Percentiles rank a stretch among this genome's conserved stretches.
phyloP scores from a whole-genome alignment of 2,888 invertebrate genomes.

The Tricholauxania praeusta region DNA sequence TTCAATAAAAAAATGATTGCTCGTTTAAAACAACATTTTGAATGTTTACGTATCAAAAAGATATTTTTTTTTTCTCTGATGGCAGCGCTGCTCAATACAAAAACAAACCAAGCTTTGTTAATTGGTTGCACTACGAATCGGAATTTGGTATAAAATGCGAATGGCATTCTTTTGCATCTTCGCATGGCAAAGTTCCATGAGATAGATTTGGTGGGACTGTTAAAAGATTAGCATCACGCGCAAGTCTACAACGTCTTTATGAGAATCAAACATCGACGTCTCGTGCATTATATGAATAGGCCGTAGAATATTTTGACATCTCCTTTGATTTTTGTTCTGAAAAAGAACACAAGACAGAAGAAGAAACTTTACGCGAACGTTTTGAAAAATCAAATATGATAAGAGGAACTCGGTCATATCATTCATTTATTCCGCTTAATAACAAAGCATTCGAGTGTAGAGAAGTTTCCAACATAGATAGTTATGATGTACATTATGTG shows the following conservation, averaged over 20 bases:
- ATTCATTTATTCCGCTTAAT: too few relatives aligned
- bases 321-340: not conserved
- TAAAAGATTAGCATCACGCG: not conserved
- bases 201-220: not conserved
- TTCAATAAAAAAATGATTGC: conserved; percentile 5
- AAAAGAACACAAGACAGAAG: not conserved
- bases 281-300: not conserved
- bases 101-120: not conserved
- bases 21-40: conserved; percentile 4
- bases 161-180: not conserved
- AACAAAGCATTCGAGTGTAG: too few relatives aligned
- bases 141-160: not conserved
- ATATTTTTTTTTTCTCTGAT: not conserved
- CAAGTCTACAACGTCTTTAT: not conserved
- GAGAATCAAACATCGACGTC: not conserved
- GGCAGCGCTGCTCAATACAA: not conserved
- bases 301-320: conserved; percentile 3
- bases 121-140: not conserved
- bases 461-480: too few relatives aligned
- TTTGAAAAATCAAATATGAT: too few relatives aligned
- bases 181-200: not conserved
- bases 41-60: not conserved
- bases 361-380: too few relatives aligned
- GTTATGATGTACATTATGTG: too few relatives aligned
- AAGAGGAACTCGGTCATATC: too few relatives aligned